phyloP scores from a whole-genome alignment of 1,140 invertebrate species.

The Sesamia nonagrioides region DNA sequence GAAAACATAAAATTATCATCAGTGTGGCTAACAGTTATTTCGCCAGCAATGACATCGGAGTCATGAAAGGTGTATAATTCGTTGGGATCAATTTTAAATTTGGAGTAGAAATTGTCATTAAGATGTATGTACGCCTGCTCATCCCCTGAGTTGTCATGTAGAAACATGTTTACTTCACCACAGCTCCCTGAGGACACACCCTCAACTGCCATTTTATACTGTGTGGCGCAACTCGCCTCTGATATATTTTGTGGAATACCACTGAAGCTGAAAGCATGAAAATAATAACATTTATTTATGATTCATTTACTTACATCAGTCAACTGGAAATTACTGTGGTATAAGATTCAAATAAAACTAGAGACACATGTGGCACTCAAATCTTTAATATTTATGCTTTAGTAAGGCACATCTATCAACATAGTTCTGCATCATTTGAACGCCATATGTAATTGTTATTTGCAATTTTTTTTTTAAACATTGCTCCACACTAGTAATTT shows the following conservation, averaged over 20 bases:
- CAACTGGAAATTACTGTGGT: too few species aligned
- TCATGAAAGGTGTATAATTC: conserved; percentile 84
- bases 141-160: conserved; percentile 79
- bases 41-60: conserved; percentile 83
- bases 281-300: conserved; percentile 23
- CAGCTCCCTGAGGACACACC: conserved; percentile 74
- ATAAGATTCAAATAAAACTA: too few species aligned
- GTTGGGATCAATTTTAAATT: conserved; percentile 85
- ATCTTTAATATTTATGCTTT: too few species aligned
- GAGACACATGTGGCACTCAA: too few species aligned
- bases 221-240: conserved; percentile 82
- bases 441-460: too few species aligned
- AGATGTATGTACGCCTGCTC: conserved; percentile 80
- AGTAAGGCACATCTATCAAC: too few species aligned
- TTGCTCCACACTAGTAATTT: too few species aligned
- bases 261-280: conserved; percentile 76
- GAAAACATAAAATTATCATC: conserved; percentile 80
- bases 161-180: conserved; percentile 81
- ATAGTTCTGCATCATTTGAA: too few species aligned
- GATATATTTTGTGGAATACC: conserved; percentile 86
- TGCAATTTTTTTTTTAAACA: too few species aligned
- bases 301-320: not conserved
- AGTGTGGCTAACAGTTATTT: conserved; percentile 83
- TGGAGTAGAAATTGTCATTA: conserved; percentile 83
- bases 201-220: conserved; percentile 84